Conservation (phyloP, 2,888 invertebrate species). For the Orthosia gothica region DNA sequence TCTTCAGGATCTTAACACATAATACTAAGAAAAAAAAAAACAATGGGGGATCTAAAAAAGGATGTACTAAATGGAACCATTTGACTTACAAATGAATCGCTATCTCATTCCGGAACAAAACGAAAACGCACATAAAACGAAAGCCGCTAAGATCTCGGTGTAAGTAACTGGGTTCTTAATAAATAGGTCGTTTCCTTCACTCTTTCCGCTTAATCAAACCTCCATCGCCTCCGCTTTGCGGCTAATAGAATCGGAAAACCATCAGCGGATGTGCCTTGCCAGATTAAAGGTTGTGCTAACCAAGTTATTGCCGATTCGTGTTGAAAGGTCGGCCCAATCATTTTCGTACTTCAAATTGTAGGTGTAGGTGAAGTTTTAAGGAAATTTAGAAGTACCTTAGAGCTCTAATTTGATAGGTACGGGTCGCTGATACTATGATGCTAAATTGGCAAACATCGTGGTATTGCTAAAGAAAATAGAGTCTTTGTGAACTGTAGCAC, state of each 20-base stretch:
- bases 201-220: constrained; percentile 84
- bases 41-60: constrained; percentile 19
- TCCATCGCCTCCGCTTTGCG: constrained; percentile 76
- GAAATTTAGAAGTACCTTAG: constrained; percentile 51
- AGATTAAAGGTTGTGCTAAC: constrained; percentile 82
- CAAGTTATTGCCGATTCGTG: constrained; percentile 76
- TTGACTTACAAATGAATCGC: constrained; percentile 52
- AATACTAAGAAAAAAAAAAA: no score
- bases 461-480: constrained; percentile 13
- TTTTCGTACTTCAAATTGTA: constrained; percentile 44
- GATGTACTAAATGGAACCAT: constrained; percentile 42
- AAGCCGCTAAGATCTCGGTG: constrained; percentile 48
- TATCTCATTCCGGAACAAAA: constrained; percentile 37
- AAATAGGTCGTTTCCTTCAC: constrained; percentile 77
- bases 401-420: constrained; percentile 48
- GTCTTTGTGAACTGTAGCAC: neutral
- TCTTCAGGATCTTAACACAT: no score
- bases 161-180: constrained; percentile 70
- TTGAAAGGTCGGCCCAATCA: constrained; percentile 62
- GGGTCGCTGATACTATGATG: constrained; percentile 39
- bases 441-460: constrained; percentile 24
- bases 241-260: constrained; percentile 89
- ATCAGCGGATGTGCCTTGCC: constrained; percentile 81
- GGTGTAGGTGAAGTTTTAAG: constrained; percentile 43
- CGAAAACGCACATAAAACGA: constrained; percentile 48